Conservation (phyloP, 2,888 invertebrate species). For the Plusia festucae region DNA sequence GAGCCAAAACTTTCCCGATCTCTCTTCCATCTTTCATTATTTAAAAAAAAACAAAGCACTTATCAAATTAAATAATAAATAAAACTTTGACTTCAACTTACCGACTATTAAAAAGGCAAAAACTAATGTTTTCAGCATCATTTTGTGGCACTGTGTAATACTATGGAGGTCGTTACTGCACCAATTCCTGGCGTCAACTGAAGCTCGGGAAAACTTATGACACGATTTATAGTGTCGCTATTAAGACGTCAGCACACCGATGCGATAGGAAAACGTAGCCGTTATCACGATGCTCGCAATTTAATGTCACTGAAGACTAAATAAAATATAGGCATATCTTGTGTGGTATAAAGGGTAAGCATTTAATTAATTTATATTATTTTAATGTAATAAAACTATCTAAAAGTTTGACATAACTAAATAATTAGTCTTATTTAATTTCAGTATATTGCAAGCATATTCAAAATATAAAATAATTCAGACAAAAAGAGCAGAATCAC, state of each 20-base stretch:
- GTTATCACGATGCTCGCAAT: background rate
- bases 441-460: too few relatives aligned
- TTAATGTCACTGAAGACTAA: background rate
- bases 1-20: too few relatives aligned
- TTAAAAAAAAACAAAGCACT: background rate
- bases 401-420: too few relatives aligned
- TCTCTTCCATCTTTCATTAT: background rate
- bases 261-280: background rate
- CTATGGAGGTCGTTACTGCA: slow-evolving; percentile 36
- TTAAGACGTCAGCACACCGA: slow-evolving; percentile 33
- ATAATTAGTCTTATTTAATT: too few relatives aligned
- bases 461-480: too few relatives aligned
- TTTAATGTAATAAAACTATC: too few relatives aligned
- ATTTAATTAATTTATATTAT: too few relatives aligned
- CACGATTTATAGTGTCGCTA: slow-evolving; percentile 42
- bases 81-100: slow-evolving; percentile 58
- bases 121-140: slow-evolving; percentile 74
- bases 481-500: too few relatives aligned
- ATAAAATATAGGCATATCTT: too few relatives aligned
- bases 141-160: slow-evolving; percentile 55
- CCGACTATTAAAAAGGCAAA: slow-evolving; percentile 70
- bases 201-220: slow-evolving; percentile 46
- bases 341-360: too few relatives aligned
- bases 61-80: background rate
- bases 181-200: slow-evolving; percentile 66